Conservation (phyloP, 1,140 invertebrate genomes). For the Grapholita molesta region DNA sequence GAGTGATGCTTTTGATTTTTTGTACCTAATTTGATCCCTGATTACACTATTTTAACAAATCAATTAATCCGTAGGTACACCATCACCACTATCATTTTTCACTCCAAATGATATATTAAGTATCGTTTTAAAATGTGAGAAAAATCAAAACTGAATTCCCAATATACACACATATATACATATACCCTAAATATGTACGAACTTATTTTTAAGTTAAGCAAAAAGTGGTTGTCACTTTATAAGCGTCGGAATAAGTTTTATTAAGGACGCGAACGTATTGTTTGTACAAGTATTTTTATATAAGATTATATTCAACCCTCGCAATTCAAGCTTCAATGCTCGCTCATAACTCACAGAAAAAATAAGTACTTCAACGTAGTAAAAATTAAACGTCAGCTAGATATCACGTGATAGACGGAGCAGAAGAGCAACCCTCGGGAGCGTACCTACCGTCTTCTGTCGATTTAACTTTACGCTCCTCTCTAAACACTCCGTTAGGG, state of each 20-base stretch:
- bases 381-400: slow-evolving; percentile 68
- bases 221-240: too few species aligned
- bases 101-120: too few species aligned
- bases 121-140: too few species aligned
- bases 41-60: background rate
- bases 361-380: slow-evolving; percentile 31
- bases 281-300: background rate
- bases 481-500: slow-evolving; percentile 33
- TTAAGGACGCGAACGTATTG: too few species aligned
- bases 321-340: slow-evolving; percentile 25
- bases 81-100: too few species aligned
- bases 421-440: slow-evolving; percentile 41
- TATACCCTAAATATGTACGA: too few species aligned
- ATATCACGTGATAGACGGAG: slow-evolving; percentile 49
- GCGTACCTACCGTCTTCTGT: slow-evolving; percentile 40
- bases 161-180: too few species aligned
- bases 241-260: too few species aligned
- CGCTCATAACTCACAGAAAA: slow-evolving; percentile 19
- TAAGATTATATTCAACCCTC: background rate
- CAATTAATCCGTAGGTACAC: background rate
- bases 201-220: too few species aligned
- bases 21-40: background rate
- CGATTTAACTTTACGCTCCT: slow-evolving; percentile 37
- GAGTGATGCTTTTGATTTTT: background rate
- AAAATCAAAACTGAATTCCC: background rate